phyloP scores from a whole-genome alignment of 1,140 invertebrate species.

The Spodoptera litura region DNA sequence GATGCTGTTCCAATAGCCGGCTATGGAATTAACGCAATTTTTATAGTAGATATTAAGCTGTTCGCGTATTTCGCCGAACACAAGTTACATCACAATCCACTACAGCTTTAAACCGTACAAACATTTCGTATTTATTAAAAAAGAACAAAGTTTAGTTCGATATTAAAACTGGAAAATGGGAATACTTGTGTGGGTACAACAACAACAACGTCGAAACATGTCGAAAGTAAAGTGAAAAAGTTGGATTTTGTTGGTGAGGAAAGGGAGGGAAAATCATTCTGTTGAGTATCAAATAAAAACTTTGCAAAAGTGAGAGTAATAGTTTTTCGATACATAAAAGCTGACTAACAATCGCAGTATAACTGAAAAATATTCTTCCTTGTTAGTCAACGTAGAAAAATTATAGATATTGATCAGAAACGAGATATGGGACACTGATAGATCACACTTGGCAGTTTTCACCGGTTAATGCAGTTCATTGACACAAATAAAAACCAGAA shows the following conservation, averaged over 20 bases:
- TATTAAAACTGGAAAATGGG: conserved; percentile 3
- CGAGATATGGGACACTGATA: conserved; percentile 11
- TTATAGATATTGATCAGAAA: conserved; percentile 5
- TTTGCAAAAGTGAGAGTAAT: conserved; percentile 21
- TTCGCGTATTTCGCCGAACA: background rate
- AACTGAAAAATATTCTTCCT: background rate
- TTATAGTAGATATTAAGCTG: background rate
- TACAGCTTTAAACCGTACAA: background rate
- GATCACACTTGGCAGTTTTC: conserved; percentile 4
- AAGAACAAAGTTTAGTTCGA: background rate
- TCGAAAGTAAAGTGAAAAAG: conserved; percentile 24
- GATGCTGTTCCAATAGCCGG: conserved; percentile 69
- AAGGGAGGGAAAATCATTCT: conserved; percentile 17
- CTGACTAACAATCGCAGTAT: background rate
- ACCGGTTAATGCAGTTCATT: conserved; percentile 31
- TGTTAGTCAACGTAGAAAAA: background rate
- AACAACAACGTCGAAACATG: conserved; percentile 17
- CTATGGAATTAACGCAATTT: conserved; percentile 36
- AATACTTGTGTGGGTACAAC: conserved; percentile 28
- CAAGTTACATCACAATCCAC: background rate
- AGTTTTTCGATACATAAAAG: conserved; percentile 43
- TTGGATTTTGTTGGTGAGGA: conserved; percentile 6
- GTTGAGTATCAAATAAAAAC: conserved; percentile 33
- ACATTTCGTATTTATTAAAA: conserved; percentile 17
- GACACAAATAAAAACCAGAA: conserved; percentile 39